Evolutionary conservation across 2,888 invertebrate genomes (phyloP).

Genomic region (Temnothorax unifasciatus): DNA sequence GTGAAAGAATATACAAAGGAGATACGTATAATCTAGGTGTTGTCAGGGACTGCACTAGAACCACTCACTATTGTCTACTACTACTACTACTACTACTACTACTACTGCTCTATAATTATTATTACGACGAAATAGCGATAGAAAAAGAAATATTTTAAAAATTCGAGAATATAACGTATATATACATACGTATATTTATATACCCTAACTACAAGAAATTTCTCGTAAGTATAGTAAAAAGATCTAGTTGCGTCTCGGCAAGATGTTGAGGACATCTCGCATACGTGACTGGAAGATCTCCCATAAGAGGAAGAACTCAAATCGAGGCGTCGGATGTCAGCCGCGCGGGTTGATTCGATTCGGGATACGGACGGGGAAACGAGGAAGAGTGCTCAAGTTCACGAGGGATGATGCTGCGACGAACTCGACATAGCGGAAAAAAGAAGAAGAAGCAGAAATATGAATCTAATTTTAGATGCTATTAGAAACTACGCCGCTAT

Average conservation of each 20-base stretch:
- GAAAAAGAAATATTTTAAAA: conserved; percentile 9
- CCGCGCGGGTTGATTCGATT: conserved; percentile 45
- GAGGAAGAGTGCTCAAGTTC: conserved; percentile 40
- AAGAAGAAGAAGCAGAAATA: conserved; percentile 6
- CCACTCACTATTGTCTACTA: too few relatives aligned
- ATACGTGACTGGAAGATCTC: conserved; percentile 42
- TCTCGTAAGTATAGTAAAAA: too few relatives aligned
- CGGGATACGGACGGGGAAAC: not conserved
- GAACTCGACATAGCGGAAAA: conserved; percentile 31
- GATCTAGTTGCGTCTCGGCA: conserved; percentile 49
- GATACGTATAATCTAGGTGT: too few relatives aligned
- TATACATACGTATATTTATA: too few relatives aligned
- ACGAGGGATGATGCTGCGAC: conserved; percentile 38
- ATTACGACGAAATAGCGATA: not conserved
- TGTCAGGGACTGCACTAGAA: too few relatives aligned
- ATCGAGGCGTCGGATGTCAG: conserved; percentile 54
- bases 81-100: too few relatives aligned
- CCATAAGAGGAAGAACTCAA: conserved; percentile 42
- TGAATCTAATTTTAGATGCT: conserved; percentile 36
- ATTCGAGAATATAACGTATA: too few relatives aligned
- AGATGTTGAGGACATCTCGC: conserved; percentile 30
- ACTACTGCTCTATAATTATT: not conserved
- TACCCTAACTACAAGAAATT: too few relatives aligned
- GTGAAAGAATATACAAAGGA: too few relatives aligned
- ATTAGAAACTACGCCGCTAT: conserved; percentile 23